phyloP scores from a whole-genome alignment of 1,140 invertebrate species.

The Aphelinus atriplicis region DNA sequence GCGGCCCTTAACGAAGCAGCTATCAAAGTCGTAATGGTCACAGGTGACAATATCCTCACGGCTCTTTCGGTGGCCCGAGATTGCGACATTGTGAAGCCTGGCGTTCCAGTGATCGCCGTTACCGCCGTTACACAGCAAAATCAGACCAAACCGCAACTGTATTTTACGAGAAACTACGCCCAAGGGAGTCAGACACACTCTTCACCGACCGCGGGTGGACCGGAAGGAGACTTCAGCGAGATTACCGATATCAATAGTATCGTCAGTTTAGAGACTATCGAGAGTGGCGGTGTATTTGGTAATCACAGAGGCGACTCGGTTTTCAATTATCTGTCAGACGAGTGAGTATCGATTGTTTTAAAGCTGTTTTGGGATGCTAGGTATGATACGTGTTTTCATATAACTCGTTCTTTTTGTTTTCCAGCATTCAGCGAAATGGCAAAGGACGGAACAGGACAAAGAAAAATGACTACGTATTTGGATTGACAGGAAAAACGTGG shows the following conservation, averaged over 20 bases:
- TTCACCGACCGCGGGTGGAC: slow-evolving; percentile 58
- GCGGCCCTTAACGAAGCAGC: slow-evolving; percentile 79
- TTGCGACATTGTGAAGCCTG: slow-evolving; percentile 83
- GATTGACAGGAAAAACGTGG: slow-evolving; percentile 81
- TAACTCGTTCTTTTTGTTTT: slow-evolving; percentile 39
- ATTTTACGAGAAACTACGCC: slow-evolving; percentile 59
- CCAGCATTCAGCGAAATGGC: slow-evolving; percentile 52
- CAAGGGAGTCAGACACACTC: slow-evolving; percentile 52
- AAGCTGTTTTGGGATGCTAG: neutral
- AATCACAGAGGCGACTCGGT: slow-evolving; percentile 52
- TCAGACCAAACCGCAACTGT: slow-evolving; percentile 60
- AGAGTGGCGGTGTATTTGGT: slow-evolving; percentile 62
- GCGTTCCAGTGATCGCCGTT: slow-evolving; percentile 81
- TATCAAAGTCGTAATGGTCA: slow-evolving; percentile 92
- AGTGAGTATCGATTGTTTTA: slow-evolving; percentile 49
- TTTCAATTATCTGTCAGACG: slow-evolving; percentile 58
- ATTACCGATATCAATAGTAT: slow-evolving; percentile 67
- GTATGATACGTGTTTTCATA: slow-evolving; percentile 3
- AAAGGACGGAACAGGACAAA: slow-evolving; percentile 14
- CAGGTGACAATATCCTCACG: slow-evolving; percentile 94
- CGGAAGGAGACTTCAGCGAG: slow-evolving; percentile 56
- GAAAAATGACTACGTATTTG: slow-evolving; percentile 71
- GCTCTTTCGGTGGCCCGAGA: slow-evolving; percentile 91
- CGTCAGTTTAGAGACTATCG: slow-evolving; percentile 71
- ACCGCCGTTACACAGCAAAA: slow-evolving; percentile 63